These are phyloP conservation scores for Thymelicus acteon DNA, from an alignment of 2,888 invertebrate species.

Conservation along the genomic window DNA sequence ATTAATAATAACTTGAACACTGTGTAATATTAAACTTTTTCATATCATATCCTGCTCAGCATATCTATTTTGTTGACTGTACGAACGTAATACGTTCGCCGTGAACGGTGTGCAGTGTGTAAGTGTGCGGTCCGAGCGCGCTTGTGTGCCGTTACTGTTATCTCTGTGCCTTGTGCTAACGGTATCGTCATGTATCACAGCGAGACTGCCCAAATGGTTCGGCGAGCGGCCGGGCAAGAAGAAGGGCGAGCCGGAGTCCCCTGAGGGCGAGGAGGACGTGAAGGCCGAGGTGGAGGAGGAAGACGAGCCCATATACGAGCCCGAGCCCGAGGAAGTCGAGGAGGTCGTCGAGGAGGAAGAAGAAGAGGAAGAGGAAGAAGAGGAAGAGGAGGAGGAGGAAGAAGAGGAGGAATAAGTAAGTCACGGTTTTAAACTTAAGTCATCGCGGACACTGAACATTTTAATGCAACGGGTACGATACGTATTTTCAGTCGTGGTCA, in stretches of 20 bases:
- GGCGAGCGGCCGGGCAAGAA: constrained; percentile 97
- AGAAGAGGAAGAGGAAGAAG: constrained; percentile 91
- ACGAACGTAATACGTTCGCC: too few relatives aligned
- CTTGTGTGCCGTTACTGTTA: too few relatives aligned
- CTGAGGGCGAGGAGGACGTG: constrained; percentile 95
- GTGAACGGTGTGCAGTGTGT: too few relatives aligned
- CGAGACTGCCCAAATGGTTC: constrained; percentile 98
- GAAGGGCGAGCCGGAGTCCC: constrained; percentile 94
- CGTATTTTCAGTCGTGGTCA: too few relatives aligned
- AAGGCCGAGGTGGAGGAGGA: constrained; percentile 90
- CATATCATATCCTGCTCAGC: too few relatives aligned
- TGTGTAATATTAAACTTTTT: too few relatives aligned
- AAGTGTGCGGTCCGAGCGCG: too few relatives aligned
- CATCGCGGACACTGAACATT: too few relatives aligned
- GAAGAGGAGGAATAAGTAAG: constrained; percentile 71
- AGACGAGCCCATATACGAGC: constrained; percentile 87
- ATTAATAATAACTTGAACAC: too few relatives aligned
- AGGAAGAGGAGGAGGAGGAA: constrained; percentile 89
- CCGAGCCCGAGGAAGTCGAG: constrained; percentile 90
- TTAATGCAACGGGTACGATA: too few relatives aligned
- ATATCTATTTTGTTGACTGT: too few relatives aligned
- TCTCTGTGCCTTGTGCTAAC: too few relatives aligned
- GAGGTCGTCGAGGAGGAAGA: constrained; percentile 88
- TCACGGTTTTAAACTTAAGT: neutral
- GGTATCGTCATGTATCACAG: constrained; percentile 73